Evolutionary conservation across 2,797 vertebrate genomes (phyloP), one percentile per base, ranked within the genome.

Genomic region (Amblyopsis hoosieri): DNA sequence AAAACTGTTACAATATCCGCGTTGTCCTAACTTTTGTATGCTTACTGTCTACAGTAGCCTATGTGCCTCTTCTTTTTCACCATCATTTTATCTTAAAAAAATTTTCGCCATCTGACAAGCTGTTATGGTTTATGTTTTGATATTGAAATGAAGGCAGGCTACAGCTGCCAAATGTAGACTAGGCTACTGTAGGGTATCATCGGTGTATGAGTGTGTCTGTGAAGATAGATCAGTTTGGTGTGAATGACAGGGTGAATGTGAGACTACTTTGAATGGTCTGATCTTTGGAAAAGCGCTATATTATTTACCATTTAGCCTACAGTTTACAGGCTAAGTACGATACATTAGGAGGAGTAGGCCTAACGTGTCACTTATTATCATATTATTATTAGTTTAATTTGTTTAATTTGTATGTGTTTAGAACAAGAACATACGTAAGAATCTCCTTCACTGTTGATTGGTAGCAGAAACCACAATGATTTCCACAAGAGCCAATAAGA

Each of bases 401-500:
- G 19, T 23, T 2, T 23, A 23, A 23, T 23, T 31, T 33, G 2
- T 1, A 54, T 23, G 13, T n/a, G 53, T 54, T 54, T 13, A 23
- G 8, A 54, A 13, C 12, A 31, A 13, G 1, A 0, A 12, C n/a
- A 23, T 23, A 23, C 19, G 19, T 23, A 2, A 23, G 19, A 17
- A 1, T 3, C 0, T 1, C 53, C 45, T 67, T 69, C 59, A 0
- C 47, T 49, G 49, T 0, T 42, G 57, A 89, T 87, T 88, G 71
- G 79, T 59, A 15, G 1, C 48, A 3, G 0, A 3, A 13, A 7
- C n/a, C 37, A 14, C 37, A 7, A 0, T 17, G 7, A 37, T 8
- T 9, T 0, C 2, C 3, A 0, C 0, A 0, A 0, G 3, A 59
- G 11, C 88, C 81, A 89, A 84, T 80, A 29, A 49, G 0, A 67